phyloP scores from a whole-genome alignment of 1,140 invertebrate species.

The Megalopta genalis region DNA sequence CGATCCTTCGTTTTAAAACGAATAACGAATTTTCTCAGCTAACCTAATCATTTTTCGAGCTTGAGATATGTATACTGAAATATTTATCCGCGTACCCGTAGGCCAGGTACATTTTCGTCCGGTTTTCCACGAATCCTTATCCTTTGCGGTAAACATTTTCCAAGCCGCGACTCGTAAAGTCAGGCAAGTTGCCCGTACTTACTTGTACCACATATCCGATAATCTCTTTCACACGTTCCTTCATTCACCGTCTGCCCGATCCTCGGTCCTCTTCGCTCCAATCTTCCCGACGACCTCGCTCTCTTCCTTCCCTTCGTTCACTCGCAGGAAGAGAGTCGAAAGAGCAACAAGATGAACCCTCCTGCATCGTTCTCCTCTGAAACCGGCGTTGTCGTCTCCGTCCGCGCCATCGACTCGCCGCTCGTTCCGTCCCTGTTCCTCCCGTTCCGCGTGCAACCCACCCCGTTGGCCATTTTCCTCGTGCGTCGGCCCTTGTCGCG shows the following conservation, averaged over 20 bases:
- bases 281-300: neutral
- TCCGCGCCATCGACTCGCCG: neutral
- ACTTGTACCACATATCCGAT: conserved; percentile 47
- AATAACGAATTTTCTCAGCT: too few species aligned
- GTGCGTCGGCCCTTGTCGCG: conserved; percentile 10
- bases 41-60: too few species aligned
- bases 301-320: conserved; percentile 45
- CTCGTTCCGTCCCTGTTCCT: conserved; percentile 44
- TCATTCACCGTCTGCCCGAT: conserved; percentile 52
- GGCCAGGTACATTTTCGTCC: too few species aligned
- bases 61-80: too few species aligned
- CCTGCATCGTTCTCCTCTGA: neutral
- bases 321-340: conserved; percentile 23
- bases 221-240: conserved; percentile 53
- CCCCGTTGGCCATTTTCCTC: conserved; percentile 39
- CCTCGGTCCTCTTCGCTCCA: conserved; percentile 9
- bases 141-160: conserved; percentile 11
- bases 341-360: neutral
- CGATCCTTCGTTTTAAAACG: too few species aligned
- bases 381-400: conserved; percentile 9
- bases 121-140: too few species aligned
- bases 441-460: conserved; percentile 12
- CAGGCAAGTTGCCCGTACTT: neutral
- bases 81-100: too few species aligned
- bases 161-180: conserved; percentile 26